phyloP scores from a whole-genome alignment of 2,113 vertebrate genomes.

The Platichthys flesus region DNA sequence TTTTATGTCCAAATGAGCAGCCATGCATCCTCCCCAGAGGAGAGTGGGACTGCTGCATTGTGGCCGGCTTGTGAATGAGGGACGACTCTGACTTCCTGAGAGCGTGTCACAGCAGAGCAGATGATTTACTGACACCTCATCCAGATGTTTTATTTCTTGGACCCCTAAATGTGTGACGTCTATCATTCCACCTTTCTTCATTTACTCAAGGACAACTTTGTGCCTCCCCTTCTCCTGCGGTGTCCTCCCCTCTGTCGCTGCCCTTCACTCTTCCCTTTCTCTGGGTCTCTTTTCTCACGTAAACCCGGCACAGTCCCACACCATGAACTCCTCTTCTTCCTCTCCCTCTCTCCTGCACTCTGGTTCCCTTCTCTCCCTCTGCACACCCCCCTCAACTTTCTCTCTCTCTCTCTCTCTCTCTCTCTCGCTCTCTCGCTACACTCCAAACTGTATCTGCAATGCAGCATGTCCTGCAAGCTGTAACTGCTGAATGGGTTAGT shows the following conservation, averaged over 20 bases:
- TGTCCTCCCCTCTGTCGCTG: neutral
- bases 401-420: too few relatives aligned
- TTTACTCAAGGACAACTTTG: constrained; percentile 16
- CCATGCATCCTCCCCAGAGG: constrained; percentile 40
- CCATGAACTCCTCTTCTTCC: constrained; percentile 5
- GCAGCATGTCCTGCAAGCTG: constrained; percentile 25
- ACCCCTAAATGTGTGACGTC: neutral
- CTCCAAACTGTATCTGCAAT: too few relatives aligned
- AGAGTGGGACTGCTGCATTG: constrained; percentile 33
- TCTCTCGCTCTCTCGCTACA: neutral
- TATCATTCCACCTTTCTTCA: neutral
- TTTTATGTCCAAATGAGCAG: constrained; percentile 59
- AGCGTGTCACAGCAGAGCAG: constrained; percentile 5
- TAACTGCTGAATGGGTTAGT: constrained; percentile 39
- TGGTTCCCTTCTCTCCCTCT: constrained; percentile 17
- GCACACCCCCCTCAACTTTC: constrained; percentile 14
- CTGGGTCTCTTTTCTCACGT: constrained; percentile 4
- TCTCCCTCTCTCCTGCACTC: neutral
- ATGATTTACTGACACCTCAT: neutral
- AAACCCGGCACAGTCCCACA: neutral
- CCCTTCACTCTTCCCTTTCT: neutral
- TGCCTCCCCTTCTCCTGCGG: too few relatives aligned
- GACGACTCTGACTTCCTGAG: neutral
- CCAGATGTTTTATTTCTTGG: neutral
- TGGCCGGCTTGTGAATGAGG: constrained; percentile 44